These are phyloP conservation scores for Cephalotes varians DNA, from an alignment of 2,888 invertebrate species.

Conservation along the genomic window DNA sequence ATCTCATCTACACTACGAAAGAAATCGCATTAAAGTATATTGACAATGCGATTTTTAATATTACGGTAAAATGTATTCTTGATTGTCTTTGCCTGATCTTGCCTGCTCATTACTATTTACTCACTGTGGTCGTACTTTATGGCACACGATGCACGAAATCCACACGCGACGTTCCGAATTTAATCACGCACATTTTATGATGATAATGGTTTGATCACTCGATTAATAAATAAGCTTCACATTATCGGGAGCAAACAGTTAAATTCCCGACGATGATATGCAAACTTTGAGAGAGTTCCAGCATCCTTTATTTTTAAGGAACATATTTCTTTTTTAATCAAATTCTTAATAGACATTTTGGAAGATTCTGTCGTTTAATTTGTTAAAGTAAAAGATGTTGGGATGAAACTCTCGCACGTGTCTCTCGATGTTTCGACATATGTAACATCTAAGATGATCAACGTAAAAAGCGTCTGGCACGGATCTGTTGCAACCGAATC, in stretches of 20 bases:
- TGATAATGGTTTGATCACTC: neutral
- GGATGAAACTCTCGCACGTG: constrained; percentile 32
- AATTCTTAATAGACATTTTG: neutral
- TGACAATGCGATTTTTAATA: neutral
- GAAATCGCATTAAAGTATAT: too few relatives aligned
- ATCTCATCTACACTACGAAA: neutral
- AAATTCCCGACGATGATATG: constrained; percentile 26
- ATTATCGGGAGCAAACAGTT: neutral
- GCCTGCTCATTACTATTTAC: constrained; percentile 68
- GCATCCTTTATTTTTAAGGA: neutral
- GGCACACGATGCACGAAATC: constrained; percentile 45
- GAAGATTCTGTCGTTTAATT: neutral
- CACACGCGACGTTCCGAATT: constrained; percentile 38
- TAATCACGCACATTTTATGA: constrained; percentile 25
- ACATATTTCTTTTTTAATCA: neutral
- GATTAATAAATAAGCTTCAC: neutral
- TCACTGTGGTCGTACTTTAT: constrained; percentile 40
- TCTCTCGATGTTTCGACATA: constrained; percentile 52
- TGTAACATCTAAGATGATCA: constrained; percentile 60
- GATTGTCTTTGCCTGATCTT: constrained; percentile 61
- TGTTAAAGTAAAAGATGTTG: neutral
- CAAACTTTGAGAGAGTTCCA: neutral
- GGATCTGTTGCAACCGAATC: constrained; percentile 75
- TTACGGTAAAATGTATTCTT: neutral
- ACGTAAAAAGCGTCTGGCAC: constrained; percentile 69